Conservation (phyloP, 2,888 invertebrate species). For the Nudaria mundana region DNA sequence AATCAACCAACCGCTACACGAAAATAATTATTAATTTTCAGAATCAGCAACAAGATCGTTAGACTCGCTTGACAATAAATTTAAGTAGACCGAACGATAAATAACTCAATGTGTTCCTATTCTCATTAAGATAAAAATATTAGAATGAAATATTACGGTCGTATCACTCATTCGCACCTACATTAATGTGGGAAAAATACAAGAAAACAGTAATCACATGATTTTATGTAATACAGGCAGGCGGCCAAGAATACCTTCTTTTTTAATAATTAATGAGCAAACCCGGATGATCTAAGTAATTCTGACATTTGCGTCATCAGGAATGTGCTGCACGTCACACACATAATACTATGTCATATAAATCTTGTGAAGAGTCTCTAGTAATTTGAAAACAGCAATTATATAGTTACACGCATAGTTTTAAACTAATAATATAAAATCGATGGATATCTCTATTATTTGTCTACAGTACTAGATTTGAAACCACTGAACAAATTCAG, state of each 20-base stretch:
- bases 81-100: constrained; percentile 21
- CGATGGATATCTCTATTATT: constrained; percentile 4
- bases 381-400: constrained; percentile 26
- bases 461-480: too few relatives aligned
- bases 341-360: constrained; percentile 12
- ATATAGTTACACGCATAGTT: constrained; percentile 12
- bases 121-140: constrained; percentile 27
- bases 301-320: constrained; percentile 34
- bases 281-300: constrained; percentile 27
- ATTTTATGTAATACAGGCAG: constrained; percentile 34
- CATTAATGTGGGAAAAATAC: constrained; percentile 30
- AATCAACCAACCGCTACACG: constrained; percentile 12
- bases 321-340: constrained; percentile 28
- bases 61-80: constrained; percentile 25
- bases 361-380: constrained; percentile 12
- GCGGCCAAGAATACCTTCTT: constrained; percentile 39
- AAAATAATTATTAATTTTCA: constrained; percentile 22
- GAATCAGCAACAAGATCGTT: constrained; percentile 22
- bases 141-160: constrained; percentile 31
- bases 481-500: too few relatives aligned
- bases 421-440: constrained; percentile 2
- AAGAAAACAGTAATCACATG: constrained; percentile 23
- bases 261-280: constrained; percentile 46
- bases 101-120: constrained; percentile 27
- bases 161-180: constrained; percentile 9